phyloP scores from a whole-genome alignment of 2,797 vertebrate species.

The Periparus ater region DNA sequence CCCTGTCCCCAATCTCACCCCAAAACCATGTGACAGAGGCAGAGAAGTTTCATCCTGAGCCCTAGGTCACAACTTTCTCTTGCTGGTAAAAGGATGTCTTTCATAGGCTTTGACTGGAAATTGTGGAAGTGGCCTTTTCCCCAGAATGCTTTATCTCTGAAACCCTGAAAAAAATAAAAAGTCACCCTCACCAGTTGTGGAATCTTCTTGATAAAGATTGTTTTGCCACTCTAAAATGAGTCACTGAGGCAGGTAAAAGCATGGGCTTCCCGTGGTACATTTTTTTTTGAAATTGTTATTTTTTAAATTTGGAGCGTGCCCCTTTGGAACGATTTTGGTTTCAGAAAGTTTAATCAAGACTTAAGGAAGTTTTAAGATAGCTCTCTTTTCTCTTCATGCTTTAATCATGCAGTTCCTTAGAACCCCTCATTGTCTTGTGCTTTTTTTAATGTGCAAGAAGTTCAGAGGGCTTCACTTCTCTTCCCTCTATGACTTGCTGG shows the following conservation, averaged over 20 bases:
- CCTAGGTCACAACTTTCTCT: background rate
- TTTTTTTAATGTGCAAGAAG: background rate
- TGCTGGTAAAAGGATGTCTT: background rate
- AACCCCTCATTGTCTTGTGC: background rate
- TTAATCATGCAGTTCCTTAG: background rate
- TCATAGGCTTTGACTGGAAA: background rate
- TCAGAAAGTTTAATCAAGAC: background rate
- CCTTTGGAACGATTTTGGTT: background rate
- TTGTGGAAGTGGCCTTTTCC: background rate
- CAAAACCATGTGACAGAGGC: background rate
- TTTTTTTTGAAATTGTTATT: background rate
- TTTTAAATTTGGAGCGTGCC: background rate
- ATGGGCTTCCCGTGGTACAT: background rate
- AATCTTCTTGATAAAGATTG: background rate
- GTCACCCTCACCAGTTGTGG: background rate
- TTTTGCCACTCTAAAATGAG: background rate
- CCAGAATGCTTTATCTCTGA: background rate
- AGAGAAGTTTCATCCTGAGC: background rate
- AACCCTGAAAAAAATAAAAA: background rate
- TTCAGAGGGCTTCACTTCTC: background rate
- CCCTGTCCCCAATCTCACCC: background rate
- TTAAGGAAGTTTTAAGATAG: background rate
- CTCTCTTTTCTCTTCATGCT: background rate
- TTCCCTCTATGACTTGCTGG: background rate
- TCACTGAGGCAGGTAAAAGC: background rate